Evolutionary conservation across 2,797 vertebrate species (phyloP).

Genomic region (Acanthornis magna): DNA sequence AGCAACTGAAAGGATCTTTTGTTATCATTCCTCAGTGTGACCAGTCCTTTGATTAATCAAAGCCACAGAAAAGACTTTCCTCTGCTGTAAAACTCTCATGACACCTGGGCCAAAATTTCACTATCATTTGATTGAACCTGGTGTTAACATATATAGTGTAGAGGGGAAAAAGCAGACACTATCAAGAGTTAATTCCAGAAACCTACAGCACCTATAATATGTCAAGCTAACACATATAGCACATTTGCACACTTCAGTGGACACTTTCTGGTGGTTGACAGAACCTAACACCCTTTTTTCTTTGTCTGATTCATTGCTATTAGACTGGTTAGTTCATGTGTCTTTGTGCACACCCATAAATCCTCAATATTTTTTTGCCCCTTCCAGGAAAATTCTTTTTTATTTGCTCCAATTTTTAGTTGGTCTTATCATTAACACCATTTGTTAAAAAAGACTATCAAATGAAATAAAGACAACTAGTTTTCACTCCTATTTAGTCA

Average conservation of each 20-base stretch:
- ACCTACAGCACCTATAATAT: not conserved
- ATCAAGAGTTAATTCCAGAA: conserved; percentile 21
- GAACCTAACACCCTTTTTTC: conserved; percentile 20
- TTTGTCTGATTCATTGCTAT: conserved; percentile 27
- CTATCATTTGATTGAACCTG: not conserved
- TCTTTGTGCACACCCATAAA: not conserved
- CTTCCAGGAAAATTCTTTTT: not conserved
- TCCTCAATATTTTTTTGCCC: not conserved
- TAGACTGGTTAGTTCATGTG: not conserved
- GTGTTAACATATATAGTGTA: not conserved
- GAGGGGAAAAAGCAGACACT: not conserved
- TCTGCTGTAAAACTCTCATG: not conserved
- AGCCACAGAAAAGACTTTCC: not conserved
- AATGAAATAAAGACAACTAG: not conserved
- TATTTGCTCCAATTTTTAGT: not conserved
- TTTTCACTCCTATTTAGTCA: not conserved
- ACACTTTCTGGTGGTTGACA: conserved; percentile 45
- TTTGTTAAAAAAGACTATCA: not conserved
- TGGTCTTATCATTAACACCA: not conserved
- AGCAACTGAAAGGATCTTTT: not conserved
- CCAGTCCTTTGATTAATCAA: not conserved
- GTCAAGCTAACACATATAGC: not conserved
- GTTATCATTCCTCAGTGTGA: not conserved
- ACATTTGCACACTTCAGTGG: conserved; percentile 44
- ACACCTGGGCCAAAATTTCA: not conserved